Evolutionary conservation across 2,113 vertebrate genomes (phyloP).

Genomic region (Hippocampus guttulatus): DNA sequence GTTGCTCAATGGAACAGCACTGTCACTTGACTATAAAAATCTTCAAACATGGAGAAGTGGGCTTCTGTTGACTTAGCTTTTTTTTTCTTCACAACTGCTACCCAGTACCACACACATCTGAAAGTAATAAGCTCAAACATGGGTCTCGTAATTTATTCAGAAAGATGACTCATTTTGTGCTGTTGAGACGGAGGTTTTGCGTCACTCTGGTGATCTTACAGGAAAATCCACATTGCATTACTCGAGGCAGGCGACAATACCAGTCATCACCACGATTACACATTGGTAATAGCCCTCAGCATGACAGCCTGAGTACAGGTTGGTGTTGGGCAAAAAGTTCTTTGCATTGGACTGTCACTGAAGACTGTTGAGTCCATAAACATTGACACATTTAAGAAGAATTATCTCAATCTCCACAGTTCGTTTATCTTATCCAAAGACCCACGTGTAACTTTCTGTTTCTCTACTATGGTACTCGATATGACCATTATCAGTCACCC

Average conservation of each 20-base stretch:
- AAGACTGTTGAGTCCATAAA: constrained; percentile 12
- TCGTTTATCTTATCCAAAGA: constrained; percentile 19
- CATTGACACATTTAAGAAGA: neutral
- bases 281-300: constrained; percentile 44
- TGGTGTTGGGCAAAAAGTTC: constrained; percentile 4
- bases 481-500: constrained; percentile 12
- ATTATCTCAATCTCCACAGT: neutral
- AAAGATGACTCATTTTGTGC: constrained; percentile 65
- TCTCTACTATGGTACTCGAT: constrained; percentile 14
- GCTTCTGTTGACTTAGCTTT: neutral
- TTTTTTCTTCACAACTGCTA: constrained; percentile 4
- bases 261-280: constrained; percentile 57
- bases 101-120: constrained; percentile 4
- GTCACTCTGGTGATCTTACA: constrained; percentile 72
- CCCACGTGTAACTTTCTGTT: constrained; percentile 9
- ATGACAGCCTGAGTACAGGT: constrained; percentile 36
- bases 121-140: constrained; percentile 18
- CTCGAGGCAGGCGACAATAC: constrained; percentile 63
- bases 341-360: neutral
- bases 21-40: neutral
- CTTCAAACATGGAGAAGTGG: neutral
- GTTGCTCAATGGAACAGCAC: neutral
- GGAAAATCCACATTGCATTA: constrained; percentile 76
- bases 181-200: constrained; percentile 65
- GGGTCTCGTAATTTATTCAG: constrained; percentile 56